phyloP scores from a whole-genome alignment of 2,888 invertebrate genomes.

The Thera obeliscata region DNA sequence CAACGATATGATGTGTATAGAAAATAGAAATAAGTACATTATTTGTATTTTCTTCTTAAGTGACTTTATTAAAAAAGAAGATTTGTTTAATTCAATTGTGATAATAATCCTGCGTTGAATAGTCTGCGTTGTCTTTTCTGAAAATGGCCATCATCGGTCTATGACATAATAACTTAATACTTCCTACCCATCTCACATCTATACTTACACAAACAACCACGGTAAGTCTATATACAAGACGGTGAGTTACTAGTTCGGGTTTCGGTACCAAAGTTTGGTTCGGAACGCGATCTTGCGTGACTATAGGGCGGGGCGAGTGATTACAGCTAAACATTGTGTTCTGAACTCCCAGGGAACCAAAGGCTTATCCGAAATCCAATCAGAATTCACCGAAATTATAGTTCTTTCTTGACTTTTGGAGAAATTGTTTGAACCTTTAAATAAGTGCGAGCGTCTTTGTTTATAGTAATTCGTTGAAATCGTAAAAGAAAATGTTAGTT shows the following conservation, averaged over 20 bases:
- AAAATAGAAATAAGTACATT: no score
- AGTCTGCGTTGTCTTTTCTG: no score
- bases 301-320: slow-evolving; percentile 72
- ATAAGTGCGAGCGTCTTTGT: background rate
- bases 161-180: slow-evolving; percentile 14
- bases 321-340: slow-evolving; percentile 79
- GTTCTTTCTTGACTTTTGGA: slow-evolving; percentile 33
- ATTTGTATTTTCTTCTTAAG: no score
- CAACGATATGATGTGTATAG: no score
- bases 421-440: slow-evolving; percentile 16
- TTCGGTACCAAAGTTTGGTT: slow-evolving; percentile 44
- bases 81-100: no score
- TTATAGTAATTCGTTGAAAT: background rate
- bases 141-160: no score
- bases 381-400: slow-evolving; percentile 30
- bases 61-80: no score
- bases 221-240: slow-evolving; percentile 34
- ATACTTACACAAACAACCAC: background rate
- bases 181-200: background rate
- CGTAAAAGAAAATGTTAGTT: no score
- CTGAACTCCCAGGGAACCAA: slow-evolving; percentile 37
- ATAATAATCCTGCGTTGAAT: no score
- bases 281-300: slow-evolving; percentile 82
- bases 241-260: slow-evolving; percentile 24
- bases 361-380: slow-evolving; percentile 36